phyloP scores from a whole-genome alignment of 2,797 vertebrate species.

The Anomalospiza imberbis region DNA sequence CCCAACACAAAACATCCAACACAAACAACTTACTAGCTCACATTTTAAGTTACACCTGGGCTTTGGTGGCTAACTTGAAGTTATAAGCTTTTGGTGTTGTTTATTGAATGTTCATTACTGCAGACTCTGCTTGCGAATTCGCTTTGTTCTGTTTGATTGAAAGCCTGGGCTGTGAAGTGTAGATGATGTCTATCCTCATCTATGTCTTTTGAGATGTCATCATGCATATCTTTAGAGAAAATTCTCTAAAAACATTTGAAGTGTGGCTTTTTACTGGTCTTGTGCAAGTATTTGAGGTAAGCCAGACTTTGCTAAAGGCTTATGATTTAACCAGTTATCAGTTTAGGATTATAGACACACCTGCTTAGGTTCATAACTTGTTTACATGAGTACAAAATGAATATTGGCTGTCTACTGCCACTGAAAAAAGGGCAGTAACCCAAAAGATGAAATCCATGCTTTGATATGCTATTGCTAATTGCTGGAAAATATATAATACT shows the following conservation, averaged over 20 bases:
- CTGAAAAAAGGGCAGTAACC: neutral
- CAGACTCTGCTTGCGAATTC: neutral
- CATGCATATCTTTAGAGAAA: neutral
- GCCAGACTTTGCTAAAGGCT: neutral
- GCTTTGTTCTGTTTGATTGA: neutral
- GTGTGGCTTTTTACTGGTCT: neutral
- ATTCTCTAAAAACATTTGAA: neutral
- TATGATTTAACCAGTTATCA: neutral
- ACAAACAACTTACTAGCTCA: neutral
- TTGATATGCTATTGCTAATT: constrained; percentile 17
- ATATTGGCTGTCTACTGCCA: neutral
- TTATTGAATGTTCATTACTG: neutral
- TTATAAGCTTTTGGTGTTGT: neutral
- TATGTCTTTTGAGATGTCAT: neutral
- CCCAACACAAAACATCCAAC: neutral
- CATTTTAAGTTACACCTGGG: neutral
- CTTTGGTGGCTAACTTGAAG: neutral
- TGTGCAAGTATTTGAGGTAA: neutral
- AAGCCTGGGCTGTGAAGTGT: neutral
- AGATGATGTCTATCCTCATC: neutral
- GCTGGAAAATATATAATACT: neutral
- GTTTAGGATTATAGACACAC: neutral
- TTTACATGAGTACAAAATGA: neutral
- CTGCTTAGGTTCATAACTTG: neutral
- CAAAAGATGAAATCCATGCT: neutral